Evolutionary conservation across 2,888 invertebrate genomes (phyloP), one percentile per base, ranked within the genome.

Genomic region (Anthrax anthrax): DNA sequence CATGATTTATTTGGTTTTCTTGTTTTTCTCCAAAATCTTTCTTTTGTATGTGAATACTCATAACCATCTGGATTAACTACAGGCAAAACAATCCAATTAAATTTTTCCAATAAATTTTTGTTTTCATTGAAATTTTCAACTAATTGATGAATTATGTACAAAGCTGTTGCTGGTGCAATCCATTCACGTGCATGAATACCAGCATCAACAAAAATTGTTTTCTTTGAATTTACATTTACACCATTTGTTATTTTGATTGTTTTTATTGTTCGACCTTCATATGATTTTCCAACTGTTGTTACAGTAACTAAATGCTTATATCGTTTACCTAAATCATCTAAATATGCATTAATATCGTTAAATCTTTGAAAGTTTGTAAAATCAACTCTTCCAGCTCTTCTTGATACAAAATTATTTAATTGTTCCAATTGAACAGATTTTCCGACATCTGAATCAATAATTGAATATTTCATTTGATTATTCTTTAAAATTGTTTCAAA

Each of bases 41-140:
- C 49, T 0, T 42, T 0, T 0, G 51, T 53, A 47, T 73, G 75
- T 0, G 76, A 69, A 58, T 70, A 78, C 52, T 76, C 78, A 55
- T 83, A 84, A 0, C 84, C 84, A 60, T 84, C 84, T 4, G 82
- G 78, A 61, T 84, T 84, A 13, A 76, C 71, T 4, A 77, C 61
- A 0, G 84, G 82, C 43, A 81, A 52, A 23, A 80, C 69, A 43
- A 77, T 73, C 76, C 80, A 81, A 58, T 83, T 80, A 27, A 77
- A 72, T 38, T 71, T 65, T 17, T 72, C 59, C 2, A 79, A 60
- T 1, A 83, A 58, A 37, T 74, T 64, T 1, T 56, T 57, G 50
- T 71, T 69, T 13, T 54, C 50, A 3, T 53, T 57, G 18, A 63
- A 64, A 44, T 75, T 67, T 43, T 73, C 73, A 12, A 75, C 72